Evolutionary conservation across 2,113 vertebrate species (phyloP).

Genomic region (Silurus glanis): DNA sequence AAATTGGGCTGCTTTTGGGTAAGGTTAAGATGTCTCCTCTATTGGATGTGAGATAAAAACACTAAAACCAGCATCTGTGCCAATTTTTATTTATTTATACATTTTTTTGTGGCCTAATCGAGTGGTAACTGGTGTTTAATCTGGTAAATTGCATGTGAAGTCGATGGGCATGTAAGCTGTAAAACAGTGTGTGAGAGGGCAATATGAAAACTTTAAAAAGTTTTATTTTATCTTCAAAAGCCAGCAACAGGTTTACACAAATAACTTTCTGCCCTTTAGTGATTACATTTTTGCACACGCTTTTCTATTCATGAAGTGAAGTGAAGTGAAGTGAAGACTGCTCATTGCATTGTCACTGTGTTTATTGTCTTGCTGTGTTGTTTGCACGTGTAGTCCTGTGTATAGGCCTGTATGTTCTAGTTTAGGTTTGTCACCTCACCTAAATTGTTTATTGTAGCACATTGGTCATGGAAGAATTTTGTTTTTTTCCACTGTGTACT

Average conservation of each 20-base stretch:
- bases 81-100: too few relatives aligned
- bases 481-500: too few relatives aligned
- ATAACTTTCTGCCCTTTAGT: neutral
- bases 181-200: neutral
- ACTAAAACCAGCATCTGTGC: neutral
- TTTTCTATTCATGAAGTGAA: neutral
- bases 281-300: neutral
- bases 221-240: neutral
- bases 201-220: neutral
- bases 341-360: too few relatives aligned
- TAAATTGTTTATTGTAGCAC: too few relatives aligned
- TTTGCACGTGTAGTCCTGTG: too few relatives aligned
- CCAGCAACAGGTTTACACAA: neutral
- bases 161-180: neutral
- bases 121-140: neutral
- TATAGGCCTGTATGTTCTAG: too few relatives aligned
- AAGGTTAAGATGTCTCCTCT: neutral
- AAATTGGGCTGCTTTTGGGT: neutral
- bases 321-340: neutral
- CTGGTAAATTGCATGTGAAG: neutral
- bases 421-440: too few relatives aligned
- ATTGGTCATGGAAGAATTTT: too few relatives aligned
- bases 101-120: too few relatives aligned
- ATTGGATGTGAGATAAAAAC: neutral
- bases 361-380: too few relatives aligned